Base-by-base conservation (phyloP, 2,797 vertebrate genomes). In the Falco biarmicus region DNA sequence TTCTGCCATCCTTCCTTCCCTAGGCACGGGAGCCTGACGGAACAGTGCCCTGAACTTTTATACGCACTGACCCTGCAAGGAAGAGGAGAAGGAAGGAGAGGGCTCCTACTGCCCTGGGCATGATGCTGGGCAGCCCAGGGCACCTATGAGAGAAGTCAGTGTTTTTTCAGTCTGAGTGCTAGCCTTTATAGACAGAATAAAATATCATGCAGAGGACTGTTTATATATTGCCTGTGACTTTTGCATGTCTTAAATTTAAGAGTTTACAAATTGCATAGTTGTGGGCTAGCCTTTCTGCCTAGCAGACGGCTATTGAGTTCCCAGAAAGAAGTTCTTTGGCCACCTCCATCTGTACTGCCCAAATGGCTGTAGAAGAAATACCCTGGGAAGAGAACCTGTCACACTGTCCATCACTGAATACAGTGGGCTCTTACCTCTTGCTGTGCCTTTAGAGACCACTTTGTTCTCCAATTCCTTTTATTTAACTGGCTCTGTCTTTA, bases 361-460 rank as follows among this genome's bases (percentile, higher is more conserved):
- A 84, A 84, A 69, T 11, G 9, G 75, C 74, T 82, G 59, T 31
- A 76, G 77, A 63, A 91, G 78, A 91, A 95, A 77, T 57, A 80
- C 26, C 29, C 31, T 75, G 76, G 75, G 61, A 92, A 93, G 65
- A 92, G 77, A 93, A 78, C 85, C 57, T 92, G 75, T 80, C 94
- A 89, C 60, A 11, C 32, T 90, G 84, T 77, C 75, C 92, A 51
- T 85, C 78, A 81, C 18, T 29, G 65, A 89, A 73, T 75, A 61
- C 11, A 78, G 64, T 50, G 53, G 59, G 61, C 70, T 83, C 75
- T 85, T 91, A 80, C 78, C 57, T 96, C 96, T 95, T 86, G 90
- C 95, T 95, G 87, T 96, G 94, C 84, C 90, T 95, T 94, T 93
- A 73, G 90, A 83, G 73, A 78, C 82, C 63, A 85, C 82, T 96